Evolutionary conservation across 2,888 invertebrate species (phyloP).

Genomic region (Dugesia japonica): DNA sequence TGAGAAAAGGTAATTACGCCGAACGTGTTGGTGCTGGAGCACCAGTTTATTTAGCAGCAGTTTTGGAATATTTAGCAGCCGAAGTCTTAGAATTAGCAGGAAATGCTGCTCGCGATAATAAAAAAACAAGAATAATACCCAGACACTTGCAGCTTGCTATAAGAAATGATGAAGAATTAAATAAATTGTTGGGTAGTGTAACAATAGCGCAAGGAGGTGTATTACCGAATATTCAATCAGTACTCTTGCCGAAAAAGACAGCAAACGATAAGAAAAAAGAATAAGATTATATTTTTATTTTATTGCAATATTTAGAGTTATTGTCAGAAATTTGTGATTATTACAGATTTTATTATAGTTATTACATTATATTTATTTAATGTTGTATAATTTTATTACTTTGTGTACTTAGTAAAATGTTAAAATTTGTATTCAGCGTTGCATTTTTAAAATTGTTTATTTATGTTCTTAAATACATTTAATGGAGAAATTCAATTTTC

Average conservation of each 20-base stretch:
- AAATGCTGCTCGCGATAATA: slow-evolving; percentile 53
- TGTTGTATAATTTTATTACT: too few relatives aligned
- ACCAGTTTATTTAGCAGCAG: slow-evolving; percentile 48
- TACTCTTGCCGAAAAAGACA: slow-evolving; percentile 61
- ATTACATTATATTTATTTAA: too few relatives aligned
- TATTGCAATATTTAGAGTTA: too few relatives aligned
- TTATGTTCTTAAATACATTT: too few relatives aligned
- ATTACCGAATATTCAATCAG: slow-evolving; percentile 62
- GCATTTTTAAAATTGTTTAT: too few relatives aligned
- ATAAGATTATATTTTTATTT: not conserved
- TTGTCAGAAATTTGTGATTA: too few relatives aligned
- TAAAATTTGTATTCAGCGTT: too few relatives aligned
- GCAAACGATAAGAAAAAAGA: slow-evolving; percentile 35
- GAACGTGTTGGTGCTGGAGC: slow-evolving; percentile 48
- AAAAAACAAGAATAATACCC: slow-evolving; percentile 59
- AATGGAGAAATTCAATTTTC: too few relatives aligned
- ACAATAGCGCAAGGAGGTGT: slow-evolving; percentile 72
- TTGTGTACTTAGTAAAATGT: too few relatives aligned
- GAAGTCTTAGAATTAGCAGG: slow-evolving; percentile 52
- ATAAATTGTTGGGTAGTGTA: slow-evolving; percentile 60
- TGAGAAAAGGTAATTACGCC: slow-evolving; percentile 48
- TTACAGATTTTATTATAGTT: too few relatives aligned
- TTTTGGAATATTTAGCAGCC: slow-evolving; percentile 52
- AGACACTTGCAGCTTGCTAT: slow-evolving; percentile 65
- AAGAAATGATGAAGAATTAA: slow-evolving; percentile 66